Evolutionary conservation across 2,797 vertebrate species (phyloP), one percentile per base, ranked within the genome.

Genomic region (Zalophus californianus): DNA sequence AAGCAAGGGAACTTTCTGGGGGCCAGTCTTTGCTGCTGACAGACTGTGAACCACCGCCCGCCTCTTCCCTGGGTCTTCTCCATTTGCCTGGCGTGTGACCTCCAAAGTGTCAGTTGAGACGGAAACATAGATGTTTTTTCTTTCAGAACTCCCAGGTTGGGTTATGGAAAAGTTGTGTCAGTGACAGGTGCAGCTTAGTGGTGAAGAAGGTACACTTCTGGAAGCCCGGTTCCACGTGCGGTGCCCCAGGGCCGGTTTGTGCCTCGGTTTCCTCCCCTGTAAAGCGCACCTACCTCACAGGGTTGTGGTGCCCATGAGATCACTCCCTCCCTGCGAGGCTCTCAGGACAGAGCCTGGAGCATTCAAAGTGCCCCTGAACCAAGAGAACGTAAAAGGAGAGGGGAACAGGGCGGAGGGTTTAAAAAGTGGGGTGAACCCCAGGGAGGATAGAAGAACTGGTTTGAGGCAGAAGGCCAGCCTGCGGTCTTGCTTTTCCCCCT

Each of bases 181-280:
- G 58, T 20, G 90, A 32, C 80, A 87, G 84, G 52, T 1, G 27
- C 29, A 2, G 75, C 20, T 38, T 11, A 4, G 29, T 0, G 48
- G 62, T 52, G 54, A 80, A 64, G 32, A 52, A 14, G 2, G 0
- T 3, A 41, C 5, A 2, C 29, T 62, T 62, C 68, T 4, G 32
- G 35, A 73, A 20, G n/a, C 23, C 84, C 20, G 23, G 20, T 44
- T 18, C 10, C 50, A 10, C 5, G 3, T 11, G 29, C 20, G 9
- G 41, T 0, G 32, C 32, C 64, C 29, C 62, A 0, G 32, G 23
- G 16, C 77, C 54, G 14, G 2, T 23, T 3, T 2, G 66, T 25
- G 82, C 54, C 85, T 96, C 80, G 20, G 50, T 89, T 90, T 94
- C 85, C 77, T 48, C 50, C 11, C 77, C 54, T 52, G 32, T 35